Base-by-base conservation (phyloP, 1,140 invertebrate genomes). In the Lutraria rhynchaena region DNA sequence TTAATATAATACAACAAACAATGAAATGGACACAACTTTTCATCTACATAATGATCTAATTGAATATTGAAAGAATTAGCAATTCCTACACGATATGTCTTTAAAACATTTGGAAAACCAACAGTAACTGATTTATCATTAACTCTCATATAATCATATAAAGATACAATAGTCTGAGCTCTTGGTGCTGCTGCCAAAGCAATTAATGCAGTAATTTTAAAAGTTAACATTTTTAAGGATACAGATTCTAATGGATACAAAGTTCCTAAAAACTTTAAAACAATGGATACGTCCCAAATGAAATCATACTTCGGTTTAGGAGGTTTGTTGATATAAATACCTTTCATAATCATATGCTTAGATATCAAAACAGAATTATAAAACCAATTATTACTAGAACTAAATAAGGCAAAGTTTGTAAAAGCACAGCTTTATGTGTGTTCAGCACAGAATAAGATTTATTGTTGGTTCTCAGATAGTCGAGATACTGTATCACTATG, bases 371-470 rank as follows among this genome's bases (percentile, higher is more conserved):
- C 4, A 35, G 35, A 17, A 46, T 11, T 29, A 37, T 67, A 19
- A 44, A n/a, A 37, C 55, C 70, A 73, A 31, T 27, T 24, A 22
- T 27, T 73, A 29, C 19, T 27, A 58, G 27, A 51, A 69, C 27
- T 51, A 41, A 33, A 0, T 27, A 22, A 27, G 7, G 27, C n/a
- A 69, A 44, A 13, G 70, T 73, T 27, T 73, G 70, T 15, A 73
- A 41, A 19, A 73, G 41, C 70, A 71, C 53, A 27, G 35, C 13
- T 73, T 73, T 73, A 46, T 73, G 70, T 33, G 70, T 73, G 24
- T 57, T 73, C n/a, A 55, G 24, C n/a, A 55, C 53, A 24, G 70
- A 73, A 33, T 73, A 55, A 53, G 49, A 73, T 57, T 58, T 73
- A 27, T 57, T 37, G 29, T 73, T 19, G 19, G 19, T 55, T 4